phyloP scores from a whole-genome alignment of 2,888 invertebrate genomes.

The Leuctra nigra region DNA sequence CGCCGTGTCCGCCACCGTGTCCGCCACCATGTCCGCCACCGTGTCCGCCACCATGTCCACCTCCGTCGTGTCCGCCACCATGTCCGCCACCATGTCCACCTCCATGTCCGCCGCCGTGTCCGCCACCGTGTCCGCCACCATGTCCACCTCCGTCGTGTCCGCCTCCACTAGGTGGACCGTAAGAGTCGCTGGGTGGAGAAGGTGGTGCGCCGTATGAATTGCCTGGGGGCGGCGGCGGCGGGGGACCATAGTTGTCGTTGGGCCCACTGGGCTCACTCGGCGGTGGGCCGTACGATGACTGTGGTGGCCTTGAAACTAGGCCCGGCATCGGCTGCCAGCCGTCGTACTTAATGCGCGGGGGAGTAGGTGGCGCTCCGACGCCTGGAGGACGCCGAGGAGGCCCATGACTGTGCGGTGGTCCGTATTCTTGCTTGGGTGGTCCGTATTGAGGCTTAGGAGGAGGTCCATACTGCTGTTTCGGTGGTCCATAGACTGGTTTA shows the following conservation, averaged over 20 bases:
- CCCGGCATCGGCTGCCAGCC: constrained; percentile 84
- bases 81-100: not conserved
- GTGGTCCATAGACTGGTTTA: constrained; percentile 31
- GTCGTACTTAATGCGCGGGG: constrained; percentile 68
- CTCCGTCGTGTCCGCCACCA: not conserved
- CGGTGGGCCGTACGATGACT: constrained; percentile 28
- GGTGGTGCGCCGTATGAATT: not conserved
- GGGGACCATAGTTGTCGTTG: constrained; percentile 19
- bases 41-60: not conserved
- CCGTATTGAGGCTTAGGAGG: constrained; percentile 32
- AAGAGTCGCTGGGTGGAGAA: constrained; percentile 41
- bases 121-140: not conserved
- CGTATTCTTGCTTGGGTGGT: constrained; percentile 32
- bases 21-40: not conserved
- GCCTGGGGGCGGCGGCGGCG: constrained; percentile 9
- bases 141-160: not conserved
- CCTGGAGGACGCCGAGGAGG: constrained; percentile 52
- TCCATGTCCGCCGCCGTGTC: not conserved
- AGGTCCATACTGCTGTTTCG: constrained; percentile 24
- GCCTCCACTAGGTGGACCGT: constrained; percentile 17
- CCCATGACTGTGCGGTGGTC: constrained; percentile 21
- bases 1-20: not conserved
- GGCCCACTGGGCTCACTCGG: not conserved
- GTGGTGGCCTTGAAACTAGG: constrained; percentile 37
- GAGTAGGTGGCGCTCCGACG: constrained; percentile 66